Evolutionary conservation across 53 echinoderm and acorn worm species (phyloP), one percentile per base, ranked within the genome.

Genomic region (Paracentrotus lividus): DNA sequence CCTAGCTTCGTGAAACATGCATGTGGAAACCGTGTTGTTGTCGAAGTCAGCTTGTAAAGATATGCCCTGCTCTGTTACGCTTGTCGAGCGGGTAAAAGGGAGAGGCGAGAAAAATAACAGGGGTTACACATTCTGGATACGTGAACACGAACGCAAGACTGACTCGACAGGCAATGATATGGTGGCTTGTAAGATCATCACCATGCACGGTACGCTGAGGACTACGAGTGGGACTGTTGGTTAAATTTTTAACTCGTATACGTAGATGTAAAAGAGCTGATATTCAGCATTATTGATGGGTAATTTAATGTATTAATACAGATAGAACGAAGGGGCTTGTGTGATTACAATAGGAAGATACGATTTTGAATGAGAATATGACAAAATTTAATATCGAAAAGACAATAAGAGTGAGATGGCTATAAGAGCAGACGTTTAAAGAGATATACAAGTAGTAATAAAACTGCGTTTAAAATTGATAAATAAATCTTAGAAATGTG

Each of bases 41-140:
- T 43, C 89, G 54, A 36, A 36, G 21, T 56, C 36, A 5, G 87
- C 87, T 87, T 87, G 87, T 87, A 54, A 57, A 52, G 57, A 87
- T 54, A 87, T 87, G 87, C 87, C 55, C 54, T 23, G 38, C 87
- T 87, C 40, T 57, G 87, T 57, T 87, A 87, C 87, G 87, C 87
- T 57, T 56, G 57, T 34, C 54, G 26, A 87, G 57, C 87, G 57
- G 54, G 87, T 56, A 57, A 87, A 56, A 49, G 87, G 57, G 36
- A 21, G 81, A 81, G 81, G 81, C 26, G 81, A 45, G 12, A 81
- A 49, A 81, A 81, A 1, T 81, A 49, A 81, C 81, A 81, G 81
- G 81, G 47, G 81, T 47, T 81, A 24, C 47, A 47, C 47, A 81
- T 81, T 81, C 47, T 26, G 45, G 27, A 47, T 81, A 47, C 81